Conservation (phyloP, 2,113 vertebrate species). For the Psettodes erumei region DNA sequence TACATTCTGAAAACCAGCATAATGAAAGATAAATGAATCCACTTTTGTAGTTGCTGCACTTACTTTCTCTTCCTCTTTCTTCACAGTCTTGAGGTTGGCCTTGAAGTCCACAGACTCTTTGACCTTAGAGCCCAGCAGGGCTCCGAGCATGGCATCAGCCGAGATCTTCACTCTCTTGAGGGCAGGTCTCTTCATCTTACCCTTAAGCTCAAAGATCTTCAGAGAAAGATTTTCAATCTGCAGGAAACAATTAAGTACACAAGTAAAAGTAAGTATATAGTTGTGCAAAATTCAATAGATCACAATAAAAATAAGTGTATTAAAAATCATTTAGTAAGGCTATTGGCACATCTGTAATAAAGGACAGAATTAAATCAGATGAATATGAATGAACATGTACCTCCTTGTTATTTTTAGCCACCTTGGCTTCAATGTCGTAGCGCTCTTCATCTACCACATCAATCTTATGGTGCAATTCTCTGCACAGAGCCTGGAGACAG, state of each 20-base stretch:
- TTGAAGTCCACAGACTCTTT: slow-evolving; percentile 85
- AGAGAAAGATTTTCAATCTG: slow-evolving; percentile 78
- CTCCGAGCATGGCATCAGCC: slow-evolving; percentile 85
- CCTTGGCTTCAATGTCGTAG: slow-evolving; percentile 76
- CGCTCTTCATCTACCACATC: slow-evolving; percentile 79
- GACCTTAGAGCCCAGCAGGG: slow-evolving; percentile 80
- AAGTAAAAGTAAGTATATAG: neutral
- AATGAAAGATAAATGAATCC: neutral
- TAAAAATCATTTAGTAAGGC: neutral
- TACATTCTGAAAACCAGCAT: neutral
- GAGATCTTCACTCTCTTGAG: slow-evolving; percentile 83
- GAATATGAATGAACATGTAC: slow-evolving; percentile 36
- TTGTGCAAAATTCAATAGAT: neutral
- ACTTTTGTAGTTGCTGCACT: neutral
- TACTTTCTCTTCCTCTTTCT: slow-evolving; percentile 86
- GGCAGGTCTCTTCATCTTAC: slow-evolving; percentile 85
- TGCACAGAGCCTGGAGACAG: slow-evolving; percentile 72
- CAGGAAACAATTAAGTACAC: neutral
- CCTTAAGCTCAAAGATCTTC: slow-evolving; percentile 84
- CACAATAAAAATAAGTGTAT: neutral
- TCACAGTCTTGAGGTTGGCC: slow-evolving; percentile 85
- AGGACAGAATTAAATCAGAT: neutral
- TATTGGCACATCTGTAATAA: neutral
- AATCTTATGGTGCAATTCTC: slow-evolving; percentile 76
- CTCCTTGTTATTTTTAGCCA: slow-evolving; percentile 75